Conservation (phyloP, 2,888 invertebrate genomes). For the Boloria euphrosyne region DNA sequence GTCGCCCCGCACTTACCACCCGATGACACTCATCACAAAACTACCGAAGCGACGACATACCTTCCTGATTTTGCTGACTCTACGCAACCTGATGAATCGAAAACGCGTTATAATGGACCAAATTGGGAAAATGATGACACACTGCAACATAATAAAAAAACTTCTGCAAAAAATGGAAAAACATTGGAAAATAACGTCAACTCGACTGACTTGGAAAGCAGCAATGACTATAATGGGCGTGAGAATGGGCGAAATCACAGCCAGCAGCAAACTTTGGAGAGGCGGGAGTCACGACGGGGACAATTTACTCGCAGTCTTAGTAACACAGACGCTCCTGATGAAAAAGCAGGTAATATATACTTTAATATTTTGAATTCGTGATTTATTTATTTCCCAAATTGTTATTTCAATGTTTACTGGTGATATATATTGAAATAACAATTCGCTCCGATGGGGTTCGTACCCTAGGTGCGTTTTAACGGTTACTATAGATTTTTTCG, state of each 20-base stretch:
- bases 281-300: constrained; percentile 82
- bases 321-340: constrained; percentile 91
- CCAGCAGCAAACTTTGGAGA: constrained; percentile 76
- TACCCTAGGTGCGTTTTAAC: no score
- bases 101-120: constrained; percentile 22
- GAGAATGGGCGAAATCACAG: constrained; percentile 81
- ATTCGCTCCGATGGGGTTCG: no score
- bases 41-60: constrained; percentile 50
- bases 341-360: constrained; percentile 84
- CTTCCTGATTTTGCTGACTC: constrained; percentile 31
- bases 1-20: constrained; percentile 65
- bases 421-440: no score
- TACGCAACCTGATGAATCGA: constrained; percentile 39
- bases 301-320: constrained; percentile 90
- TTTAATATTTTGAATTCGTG: background rate
- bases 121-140: constrained; percentile 40
- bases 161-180: constrained; percentile 28
- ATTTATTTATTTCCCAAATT: background rate
- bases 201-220: constrained; percentile 62
- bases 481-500: no score
- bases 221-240: constrained; percentile 84
- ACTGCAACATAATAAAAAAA: constrained; percentile 47
- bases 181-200: constrained; percentile 31
- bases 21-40: constrained; percentile 60
- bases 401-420: no score